Conservation (phyloP, 1,140 invertebrate species). For the Nephotettix cincticeps region DNA sequence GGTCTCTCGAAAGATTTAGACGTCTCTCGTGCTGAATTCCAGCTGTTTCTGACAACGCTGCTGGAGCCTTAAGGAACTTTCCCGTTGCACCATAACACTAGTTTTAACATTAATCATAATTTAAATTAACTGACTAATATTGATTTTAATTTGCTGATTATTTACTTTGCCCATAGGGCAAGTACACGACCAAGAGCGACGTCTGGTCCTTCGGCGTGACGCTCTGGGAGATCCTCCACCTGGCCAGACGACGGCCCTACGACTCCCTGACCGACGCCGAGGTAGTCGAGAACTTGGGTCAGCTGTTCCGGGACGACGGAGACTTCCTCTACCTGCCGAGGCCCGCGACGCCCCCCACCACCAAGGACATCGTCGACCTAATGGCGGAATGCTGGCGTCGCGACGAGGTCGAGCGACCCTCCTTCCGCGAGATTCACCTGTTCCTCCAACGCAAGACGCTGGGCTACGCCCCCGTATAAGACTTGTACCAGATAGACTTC, state of each 20-base stretch:
- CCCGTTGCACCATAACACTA: not conserved
- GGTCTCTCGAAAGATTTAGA: no score
- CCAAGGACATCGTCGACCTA: conserved; percentile 83
- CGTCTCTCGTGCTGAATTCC: no score
- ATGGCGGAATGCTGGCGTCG: conserved; percentile 90
- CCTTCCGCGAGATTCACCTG: conserved; percentile 83
- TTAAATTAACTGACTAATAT: not conserved
- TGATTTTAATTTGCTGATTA: no score
- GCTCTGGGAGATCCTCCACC: conserved; percentile 72
- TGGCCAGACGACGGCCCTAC: conserved; percentile 67
- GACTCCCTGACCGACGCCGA: conserved; percentile 67
- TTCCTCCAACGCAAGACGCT: conserved; percentile 85
- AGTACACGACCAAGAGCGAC: conserved; percentile 55
- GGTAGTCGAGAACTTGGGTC: conserved; percentile 69
- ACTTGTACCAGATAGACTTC: not conserved
- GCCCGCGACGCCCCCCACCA: conserved; percentile 57
- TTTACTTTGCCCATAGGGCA: conserved; percentile 52
- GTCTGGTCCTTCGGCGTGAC: conserved; percentile 78
- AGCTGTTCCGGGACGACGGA: conserved; percentile 59
- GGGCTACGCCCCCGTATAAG: conserved; percentile 58
- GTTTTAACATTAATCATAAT: not conserved
- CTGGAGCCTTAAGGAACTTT: not conserved
- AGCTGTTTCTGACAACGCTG: no score
- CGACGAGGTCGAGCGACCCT: conserved; percentile 73
- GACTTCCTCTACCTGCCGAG: conserved; percentile 64